Evolutionary conservation across 2,113 vertebrate genomes (phyloP).

Genomic region (Microcebus ravelobensis): DNA sequence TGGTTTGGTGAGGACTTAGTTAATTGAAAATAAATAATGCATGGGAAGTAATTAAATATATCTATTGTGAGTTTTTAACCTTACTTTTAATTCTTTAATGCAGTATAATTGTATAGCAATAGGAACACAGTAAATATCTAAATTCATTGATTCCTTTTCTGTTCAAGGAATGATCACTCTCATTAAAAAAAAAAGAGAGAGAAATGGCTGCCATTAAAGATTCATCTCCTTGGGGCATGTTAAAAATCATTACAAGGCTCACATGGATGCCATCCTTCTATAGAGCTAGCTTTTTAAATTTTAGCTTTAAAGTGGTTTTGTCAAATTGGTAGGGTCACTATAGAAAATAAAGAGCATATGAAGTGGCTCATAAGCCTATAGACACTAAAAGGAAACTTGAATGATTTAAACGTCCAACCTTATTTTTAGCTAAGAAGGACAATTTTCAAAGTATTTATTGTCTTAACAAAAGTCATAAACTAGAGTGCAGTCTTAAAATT

Average conservation of each 20-base stretch:
- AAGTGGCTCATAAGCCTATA: background rate
- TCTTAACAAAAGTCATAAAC: background rate
- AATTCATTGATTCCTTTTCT: background rate
- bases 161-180: background rate
- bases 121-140: background rate
- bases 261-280: background rate
- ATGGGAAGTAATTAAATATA: background rate
- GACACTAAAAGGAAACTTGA: background rate
- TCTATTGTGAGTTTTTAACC: background rate
- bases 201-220: background rate
- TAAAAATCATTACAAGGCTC: background rate
- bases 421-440: background rate
- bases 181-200: background rate
- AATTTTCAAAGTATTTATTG: background rate
- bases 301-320: background rate
- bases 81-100: slow-evolving; percentile 1
- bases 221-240: background rate
- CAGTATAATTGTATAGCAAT: background rate
- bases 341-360: background rate
- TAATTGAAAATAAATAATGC: background rate
- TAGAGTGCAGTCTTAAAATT: background rate
- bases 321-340: background rate
- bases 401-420: background rate
- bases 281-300: background rate
- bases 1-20: slow-evolving; percentile 1